Conservation (phyloP, 2,797 vertebrate genomes). For the Sebastes itinus region DNA sequence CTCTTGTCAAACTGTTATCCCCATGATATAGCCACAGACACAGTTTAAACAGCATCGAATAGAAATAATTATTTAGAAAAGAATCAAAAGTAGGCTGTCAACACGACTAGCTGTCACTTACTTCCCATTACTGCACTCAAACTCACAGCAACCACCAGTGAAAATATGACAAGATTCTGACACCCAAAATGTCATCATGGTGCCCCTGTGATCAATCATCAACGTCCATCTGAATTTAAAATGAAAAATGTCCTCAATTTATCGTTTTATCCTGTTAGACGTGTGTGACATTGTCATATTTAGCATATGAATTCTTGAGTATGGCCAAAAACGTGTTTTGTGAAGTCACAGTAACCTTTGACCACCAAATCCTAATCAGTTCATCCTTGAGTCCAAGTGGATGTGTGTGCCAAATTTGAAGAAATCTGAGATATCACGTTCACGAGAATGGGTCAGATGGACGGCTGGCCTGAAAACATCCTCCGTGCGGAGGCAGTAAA, state of each 20-base stretch:
- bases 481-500: not conserved
- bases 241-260: not conserved
- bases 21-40: too few species aligned
- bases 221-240: not conserved
- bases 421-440: too few species aligned
- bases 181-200: not conserved
- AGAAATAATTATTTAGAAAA: not conserved
- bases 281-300: too few species aligned
- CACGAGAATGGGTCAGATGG: too few species aligned
- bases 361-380: too few species aligned
- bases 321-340: too few species aligned
- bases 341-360: too few species aligned
- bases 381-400: too few species aligned
- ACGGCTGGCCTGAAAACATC: too few species aligned
- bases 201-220: not conserved
- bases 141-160: not conserved
- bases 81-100: not conserved
- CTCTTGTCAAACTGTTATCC: not conserved
- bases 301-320: too few species aligned
- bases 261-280: too few species aligned
- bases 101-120: not conserved
- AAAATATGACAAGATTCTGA: not conserved
- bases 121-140: not conserved
- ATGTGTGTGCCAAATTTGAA: too few species aligned
- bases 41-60: not conserved